Evolutionary conservation across 2,113 vertebrate genomes (phyloP), one percentile per base, ranked within the genome.

Genomic region (Oncorhynchus mykiss): DNA sequence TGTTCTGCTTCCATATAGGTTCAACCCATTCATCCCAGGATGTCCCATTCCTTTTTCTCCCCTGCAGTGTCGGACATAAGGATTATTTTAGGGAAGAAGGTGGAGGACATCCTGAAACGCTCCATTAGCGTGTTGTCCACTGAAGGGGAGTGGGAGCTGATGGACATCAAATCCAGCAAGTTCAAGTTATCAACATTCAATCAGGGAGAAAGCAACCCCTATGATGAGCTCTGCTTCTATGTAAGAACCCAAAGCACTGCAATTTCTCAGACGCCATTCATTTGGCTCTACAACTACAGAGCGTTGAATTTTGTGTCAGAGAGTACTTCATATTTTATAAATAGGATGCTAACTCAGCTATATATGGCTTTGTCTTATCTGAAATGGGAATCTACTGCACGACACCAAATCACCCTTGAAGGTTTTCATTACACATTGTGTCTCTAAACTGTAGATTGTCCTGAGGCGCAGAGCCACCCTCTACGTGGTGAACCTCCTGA

Each of bases 401-500:
- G 0, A 67, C 0, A 2, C 25, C 12, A 16, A 0, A 34, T 27
- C 27, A 2, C 31, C 34, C 34, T 34, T 57, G 54, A 16, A 11
- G 6, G 3, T 14, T 67, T 14, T 31, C 5, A 5, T 18, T 71
- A 6, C 12, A 22, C 22, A 2, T 49, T 62, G 24, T 64, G 39
- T 62, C 22, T 16, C 45, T 49, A 1, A 45, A 45, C 62, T 24
- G 12, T 6, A 93, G 91, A 76, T 92, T 62, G 72, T 31, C 67
- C 60, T 93, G 80, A 89, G 78, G 39, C 88, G 89, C 48, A 90
- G 91, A 2, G 71, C 93, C 16, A 89, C 80, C 0, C 75, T 92
- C 34, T 95, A 94, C 0, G 86, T 95, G 72, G 90, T 93, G 39
- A 94, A 94, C 80, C 88, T 95, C 1, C 86, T 94, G 67, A 67